Evolutionary conservation across 2,888 invertebrate genomes (phyloP), one percentile per base, ranked within the genome.

Genomic region (Aromia moschata): DNA sequence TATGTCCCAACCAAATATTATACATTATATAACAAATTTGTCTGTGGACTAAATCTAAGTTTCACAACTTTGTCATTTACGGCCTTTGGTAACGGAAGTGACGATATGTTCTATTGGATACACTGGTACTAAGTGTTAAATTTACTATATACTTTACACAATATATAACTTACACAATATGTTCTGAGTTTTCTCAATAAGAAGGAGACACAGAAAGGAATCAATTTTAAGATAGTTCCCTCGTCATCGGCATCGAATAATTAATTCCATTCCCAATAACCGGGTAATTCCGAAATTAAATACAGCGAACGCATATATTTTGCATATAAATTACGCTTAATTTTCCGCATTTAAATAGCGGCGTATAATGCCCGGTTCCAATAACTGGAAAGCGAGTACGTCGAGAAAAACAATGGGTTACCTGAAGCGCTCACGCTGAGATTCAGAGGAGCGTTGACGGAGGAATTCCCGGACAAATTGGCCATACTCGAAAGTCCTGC

Each of bases 361-460:
- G 7, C 7, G 3, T 3, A 7, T 25, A 25, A 25, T 25, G 7
- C 7, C n/a, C 4, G 25, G 7, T 25, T 25, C 25, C 25, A 25
- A 25, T 25, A 25, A 25, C 3, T 25, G 25, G 25, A 25, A 25
- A 25, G 7, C 7, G 25, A 51, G 41, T 40, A 40, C 16, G 46
- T n/a, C n/a, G n/a, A n/a, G n/a, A 62, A 46, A 56, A 47, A 25
- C 30, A 33, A 16, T 43, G 40, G 17, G 52, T 72, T 75, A 84
- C 84, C 82, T 61, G 83, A 80, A 20, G 74, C 75, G 58, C 74
- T 75, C 44, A 93, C 90, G 79, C 92, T 93, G 73, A 93, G 84
- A 82, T 93, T 93, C 71, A 93, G 84, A 25, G 93, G 93, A 58
- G 92, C 90, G 81, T 92, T 89, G 75, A 90, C 87, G 10, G 59